phyloP scores from a whole-genome alignment of 53 echinoderm and acorn worm genomes.

The Paracentrotus lividus region DNA sequence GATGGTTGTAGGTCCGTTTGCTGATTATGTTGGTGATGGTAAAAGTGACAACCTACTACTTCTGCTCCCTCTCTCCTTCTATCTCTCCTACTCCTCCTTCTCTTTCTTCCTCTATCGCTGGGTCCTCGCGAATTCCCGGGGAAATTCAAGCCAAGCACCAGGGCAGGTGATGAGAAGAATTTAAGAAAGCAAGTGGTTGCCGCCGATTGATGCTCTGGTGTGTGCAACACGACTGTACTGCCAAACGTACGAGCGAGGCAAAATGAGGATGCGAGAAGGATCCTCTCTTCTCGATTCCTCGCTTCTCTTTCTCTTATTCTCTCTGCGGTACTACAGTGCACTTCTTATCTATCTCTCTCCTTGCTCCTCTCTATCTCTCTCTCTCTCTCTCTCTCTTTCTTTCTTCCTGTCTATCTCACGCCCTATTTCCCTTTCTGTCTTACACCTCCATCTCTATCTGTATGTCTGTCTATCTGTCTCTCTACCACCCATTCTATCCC shows the following conservation, averaged over 20 bases:
- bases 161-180: constrained; percentile 45
- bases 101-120: not conserved
- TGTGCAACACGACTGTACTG: not conserved
- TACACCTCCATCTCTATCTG: not conserved
- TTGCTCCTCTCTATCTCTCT: not conserved
- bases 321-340: not conserved
- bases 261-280: not conserved
- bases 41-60: not conserved
- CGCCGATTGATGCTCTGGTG: constrained; percentile 28
- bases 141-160: constrained; percentile 38
- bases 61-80: not conserved
- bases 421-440: not conserved
- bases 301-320: constrained; percentile 1
- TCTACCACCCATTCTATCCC: not conserved
- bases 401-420: not conserved
- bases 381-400: not conserved
- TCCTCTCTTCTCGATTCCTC: not conserved
- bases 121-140: constrained; percentile 50
- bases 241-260: not conserved
- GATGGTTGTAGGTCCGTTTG: not conserved
- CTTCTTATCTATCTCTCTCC: not conserved
- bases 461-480: not conserved
- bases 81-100: not conserved
- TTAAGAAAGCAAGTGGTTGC: constrained; percentile 44
- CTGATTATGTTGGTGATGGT: not conserved